Conservation (phyloP, 2,888 invertebrate genomes). For the Disparrhopalites patrizii region DNA sequence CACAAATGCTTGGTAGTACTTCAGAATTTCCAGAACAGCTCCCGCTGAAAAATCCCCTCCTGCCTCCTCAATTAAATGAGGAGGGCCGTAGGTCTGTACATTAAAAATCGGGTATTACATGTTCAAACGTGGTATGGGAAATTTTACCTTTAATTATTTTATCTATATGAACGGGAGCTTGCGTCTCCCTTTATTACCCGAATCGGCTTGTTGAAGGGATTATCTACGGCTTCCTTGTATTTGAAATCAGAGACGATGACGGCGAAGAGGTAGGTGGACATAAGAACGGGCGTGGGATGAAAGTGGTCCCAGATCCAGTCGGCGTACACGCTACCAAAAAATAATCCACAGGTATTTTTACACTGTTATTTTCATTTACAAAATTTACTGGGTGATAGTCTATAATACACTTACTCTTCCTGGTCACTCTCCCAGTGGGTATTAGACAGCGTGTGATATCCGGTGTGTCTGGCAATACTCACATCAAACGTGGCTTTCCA, state of each 20-base stretch:
- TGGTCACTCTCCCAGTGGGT: conserved; percentile 22
- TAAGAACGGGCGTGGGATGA: conserved; percentile 17
- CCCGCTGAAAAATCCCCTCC: conserved; percentile 10
- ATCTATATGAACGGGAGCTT: neutral
- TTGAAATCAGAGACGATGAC: conserved; percentile 40
- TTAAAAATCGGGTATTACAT: neutral
- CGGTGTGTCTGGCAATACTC: neutral
- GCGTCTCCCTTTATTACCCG: neutral
- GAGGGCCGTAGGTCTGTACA: conserved; percentile 5
- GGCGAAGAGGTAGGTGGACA: conserved; percentile 35
- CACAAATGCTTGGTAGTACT: conserved; percentile 11
- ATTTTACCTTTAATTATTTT: neutral
- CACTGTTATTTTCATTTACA: neutral
- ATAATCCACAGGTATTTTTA: neutral
- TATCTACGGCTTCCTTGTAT: neutral
- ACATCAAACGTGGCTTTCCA: conserved; percentile 14
- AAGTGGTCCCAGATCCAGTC: conserved; percentile 33
- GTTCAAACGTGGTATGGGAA: neutral
- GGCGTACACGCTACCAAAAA: neutral
- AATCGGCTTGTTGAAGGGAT: neutral
- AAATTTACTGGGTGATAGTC: too few species aligned
- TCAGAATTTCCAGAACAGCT: conserved; percentile 6
- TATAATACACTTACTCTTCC: neutral
- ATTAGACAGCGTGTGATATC: conserved; percentile 32
- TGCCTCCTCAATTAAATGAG: neutral